Conservation (phyloP, 2,888 invertebrate genomes). For the Euspilapteryx auroguttella region DNA sequence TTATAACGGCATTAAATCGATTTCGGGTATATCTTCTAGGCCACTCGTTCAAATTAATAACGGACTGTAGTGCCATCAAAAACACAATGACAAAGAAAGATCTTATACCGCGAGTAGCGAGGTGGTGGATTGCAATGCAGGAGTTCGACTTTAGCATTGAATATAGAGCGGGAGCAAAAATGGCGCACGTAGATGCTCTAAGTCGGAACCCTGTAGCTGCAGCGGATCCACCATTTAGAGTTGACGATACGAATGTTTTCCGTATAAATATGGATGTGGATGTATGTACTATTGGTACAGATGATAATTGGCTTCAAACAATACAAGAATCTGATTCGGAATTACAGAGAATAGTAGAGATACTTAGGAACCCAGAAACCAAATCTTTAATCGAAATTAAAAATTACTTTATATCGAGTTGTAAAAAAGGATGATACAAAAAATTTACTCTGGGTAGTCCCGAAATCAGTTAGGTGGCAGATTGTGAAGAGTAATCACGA, state of each 20-base stretch:
- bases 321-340: slow-evolving; percentile 5
- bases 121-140: slow-evolving; percentile 12
- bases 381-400: slow-evolving; percentile 4
- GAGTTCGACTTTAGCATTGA: slow-evolving; percentile 12
- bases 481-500: slow-evolving; percentile 9
- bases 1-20: not conserved
- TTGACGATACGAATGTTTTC: no score
- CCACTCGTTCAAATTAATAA: slow-evolving; percentile 11
- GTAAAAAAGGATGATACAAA: slow-evolving; percentile 1
- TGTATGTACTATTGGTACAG: not conserved
- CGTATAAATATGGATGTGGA: no score
- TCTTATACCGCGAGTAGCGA: slow-evolving; percentile 10
- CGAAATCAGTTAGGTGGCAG: slow-evolving; percentile 11
- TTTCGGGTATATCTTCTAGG: slow-evolving; percentile 2
- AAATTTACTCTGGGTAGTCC: slow-evolving; percentile 10
- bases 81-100: slow-evolving; percentile 10
- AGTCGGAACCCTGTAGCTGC: slow-evolving; percentile 11
- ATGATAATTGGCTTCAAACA: slow-evolving; percentile 5
- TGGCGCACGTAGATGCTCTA: slow-evolving; percentile 13
- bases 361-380: slow-evolving; percentile 3
- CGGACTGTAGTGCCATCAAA: slow-evolving; percentile 12
- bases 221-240: no score
- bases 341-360: slow-evolving; percentile 3
- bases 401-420: slow-evolving; percentile 5
- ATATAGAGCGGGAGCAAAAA: slow-evolving; percentile 10